phyloP scores from a whole-genome alignment of 2,888 invertebrate species.

The Dynastes grantii region DNA sequence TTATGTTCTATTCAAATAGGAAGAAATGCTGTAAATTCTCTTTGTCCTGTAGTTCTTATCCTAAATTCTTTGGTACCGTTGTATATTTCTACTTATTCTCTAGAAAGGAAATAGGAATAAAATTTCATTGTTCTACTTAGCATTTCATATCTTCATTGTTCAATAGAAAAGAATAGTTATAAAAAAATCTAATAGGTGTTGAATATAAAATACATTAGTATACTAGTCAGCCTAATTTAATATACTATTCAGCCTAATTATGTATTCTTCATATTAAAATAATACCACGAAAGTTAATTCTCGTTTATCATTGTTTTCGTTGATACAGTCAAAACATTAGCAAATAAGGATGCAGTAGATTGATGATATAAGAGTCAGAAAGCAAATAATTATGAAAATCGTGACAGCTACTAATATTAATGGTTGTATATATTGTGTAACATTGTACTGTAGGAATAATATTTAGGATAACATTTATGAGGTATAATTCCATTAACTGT shows the following conservation, averaged over 20 bases:
- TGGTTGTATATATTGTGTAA: conserved; percentile 19
- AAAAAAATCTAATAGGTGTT: not conserved
- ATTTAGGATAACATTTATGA: not conserved
- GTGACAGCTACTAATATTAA: conserved; percentile 24
- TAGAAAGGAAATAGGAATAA: too few relatives aligned
- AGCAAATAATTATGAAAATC: conserved; percentile 21
- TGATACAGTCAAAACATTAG: conserved; percentile 3
- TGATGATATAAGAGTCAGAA: not conserved
- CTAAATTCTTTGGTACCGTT: too few relatives aligned
- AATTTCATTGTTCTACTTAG: too few relatives aligned
- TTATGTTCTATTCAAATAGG: too few relatives aligned
- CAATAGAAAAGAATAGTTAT: too few relatives aligned
- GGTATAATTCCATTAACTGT: not conserved
- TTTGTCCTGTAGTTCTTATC: too few relatives aligned
- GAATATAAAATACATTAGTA: not conserved
- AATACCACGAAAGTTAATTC: not conserved
- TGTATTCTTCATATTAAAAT: not conserved
- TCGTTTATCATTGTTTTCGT: conserved; percentile 20
- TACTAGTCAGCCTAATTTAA: not conserved
- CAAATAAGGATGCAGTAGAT: conserved; percentile 4
- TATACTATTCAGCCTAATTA: not conserved
- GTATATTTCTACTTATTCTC: too few relatives aligned
- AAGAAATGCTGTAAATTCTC: too few relatives aligned
- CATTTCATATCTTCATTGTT: too few relatives aligned
- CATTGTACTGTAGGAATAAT: not conserved